Percentiles rank a stretch among this genome's conserved stretches.
These are phyloP conservation scores for Tridacna crocea DNA, from an alignment of 2,888 invertebrate genomes.

Conservation along the genomic window DNA sequence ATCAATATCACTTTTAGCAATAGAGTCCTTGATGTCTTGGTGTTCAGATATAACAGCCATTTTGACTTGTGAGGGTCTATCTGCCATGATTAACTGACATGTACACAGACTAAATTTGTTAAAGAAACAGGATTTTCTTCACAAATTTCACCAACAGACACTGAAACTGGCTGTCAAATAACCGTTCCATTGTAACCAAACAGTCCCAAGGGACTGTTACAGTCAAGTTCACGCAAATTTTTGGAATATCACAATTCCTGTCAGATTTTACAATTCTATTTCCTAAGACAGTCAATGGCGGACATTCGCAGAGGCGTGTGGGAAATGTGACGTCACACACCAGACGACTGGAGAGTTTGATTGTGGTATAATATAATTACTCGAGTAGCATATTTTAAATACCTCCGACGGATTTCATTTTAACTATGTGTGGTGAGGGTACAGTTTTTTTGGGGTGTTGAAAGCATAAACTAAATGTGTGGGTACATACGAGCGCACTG, in stretches of 20 bases:
- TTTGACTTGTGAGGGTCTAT: conserved; percentile 69
- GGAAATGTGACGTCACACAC: conserved; percentile 59
- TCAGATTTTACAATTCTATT: conserved; percentile 45
- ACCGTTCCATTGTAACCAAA: conserved; percentile 40
- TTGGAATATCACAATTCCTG: conserved; percentile 34
- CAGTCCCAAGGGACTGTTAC: conserved; percentile 44
- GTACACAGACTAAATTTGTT: conserved; percentile 41
- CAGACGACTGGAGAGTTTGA: conserved; percentile 40
- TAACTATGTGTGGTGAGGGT: too few species aligned
- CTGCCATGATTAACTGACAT: conserved; percentile 71
- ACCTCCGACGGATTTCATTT: too few species aligned
- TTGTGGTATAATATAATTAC: background rate
- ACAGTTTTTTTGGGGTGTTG: too few species aligned
- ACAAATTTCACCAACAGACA: conserved; percentile 19
- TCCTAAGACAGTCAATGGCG: conserved; percentile 64
- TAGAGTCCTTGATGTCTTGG: conserved; percentile 65
- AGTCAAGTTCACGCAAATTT: conserved; percentile 23
- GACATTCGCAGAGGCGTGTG: conserved; percentile 71
- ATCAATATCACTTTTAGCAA: conserved; percentile 67
- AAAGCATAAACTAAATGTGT: too few species aligned
- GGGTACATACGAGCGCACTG: too few species aligned
- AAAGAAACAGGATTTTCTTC: conserved; percentile 55
- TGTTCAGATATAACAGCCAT: conserved; percentile 75
- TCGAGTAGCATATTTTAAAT: background rate
- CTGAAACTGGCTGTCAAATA: conserved; percentile 34